Evolutionary conservation across 2,888 invertebrate genomes (phyloP).

Genomic region (Carcina quercana): DNA sequence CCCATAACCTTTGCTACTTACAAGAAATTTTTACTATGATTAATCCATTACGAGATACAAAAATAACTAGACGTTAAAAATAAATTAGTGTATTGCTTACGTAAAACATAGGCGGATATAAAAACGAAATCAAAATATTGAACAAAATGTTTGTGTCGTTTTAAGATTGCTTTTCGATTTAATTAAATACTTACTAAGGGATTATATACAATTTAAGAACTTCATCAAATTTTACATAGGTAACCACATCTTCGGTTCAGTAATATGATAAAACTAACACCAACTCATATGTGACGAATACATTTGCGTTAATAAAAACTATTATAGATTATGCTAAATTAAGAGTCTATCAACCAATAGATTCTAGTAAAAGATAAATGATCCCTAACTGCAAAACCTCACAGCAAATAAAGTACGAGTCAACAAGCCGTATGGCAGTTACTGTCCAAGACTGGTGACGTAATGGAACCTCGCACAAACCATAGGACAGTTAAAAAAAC

Average conservation of each 20-base stretch:
- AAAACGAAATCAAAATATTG: slow-evolving; percentile 13
- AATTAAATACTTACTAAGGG: neutral
- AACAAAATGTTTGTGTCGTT: slow-evolving; percentile 3
- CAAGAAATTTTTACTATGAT: neutral
- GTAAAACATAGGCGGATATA: slow-evolving; percentile 50
- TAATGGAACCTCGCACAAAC: too few species aligned
- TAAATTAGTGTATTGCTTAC: slow-evolving; percentile 40
- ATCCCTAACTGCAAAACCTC: too few species aligned
- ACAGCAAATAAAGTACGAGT: too few species aligned
- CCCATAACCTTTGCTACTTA: slow-evolving; percentile 22
- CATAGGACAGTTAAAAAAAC: too few species aligned
- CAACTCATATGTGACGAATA: slow-evolving; percentile 43
- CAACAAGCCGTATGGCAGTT: too few species aligned
- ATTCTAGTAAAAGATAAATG: slow-evolving; percentile 12
- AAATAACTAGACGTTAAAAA: slow-evolving; percentile 21
- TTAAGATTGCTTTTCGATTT: neutral
- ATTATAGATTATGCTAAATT: slow-evolving; percentile 43
- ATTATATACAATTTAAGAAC: slow-evolving; percentile 16
- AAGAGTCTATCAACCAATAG: slow-evolving; percentile 7
- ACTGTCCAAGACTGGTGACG: too few species aligned
- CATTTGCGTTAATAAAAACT: slow-evolving; percentile 47
- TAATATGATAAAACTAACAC: slow-evolving; percentile 22
- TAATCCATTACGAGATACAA: slow-evolving; percentile 7
- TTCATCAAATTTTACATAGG: slow-evolving; percentile 31
- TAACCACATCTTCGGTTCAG: slow-evolving; percentile 49